Evolutionary conservation across 2,797 vertebrate genomes (phyloP), one percentile per base, ranked within the genome.

Genomic region (Staurois parvus): DNA sequence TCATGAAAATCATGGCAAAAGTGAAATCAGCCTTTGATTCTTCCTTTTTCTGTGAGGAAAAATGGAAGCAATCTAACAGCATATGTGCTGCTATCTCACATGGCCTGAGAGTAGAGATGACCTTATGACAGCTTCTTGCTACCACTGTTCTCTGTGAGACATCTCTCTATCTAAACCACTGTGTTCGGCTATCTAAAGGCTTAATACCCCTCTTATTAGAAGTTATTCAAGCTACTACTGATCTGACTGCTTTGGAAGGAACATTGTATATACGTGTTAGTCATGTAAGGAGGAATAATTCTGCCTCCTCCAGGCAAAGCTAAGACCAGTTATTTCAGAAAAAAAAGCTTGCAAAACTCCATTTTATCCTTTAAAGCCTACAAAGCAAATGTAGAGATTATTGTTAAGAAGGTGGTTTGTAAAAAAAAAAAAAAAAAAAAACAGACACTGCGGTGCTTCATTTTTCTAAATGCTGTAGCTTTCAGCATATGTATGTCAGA

Each of bases 311-410:
- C 6, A 76, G 29, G 74, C 45, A 40, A 21, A 26, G 45, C 37
- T 81, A 62, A 42, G 37, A 6, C n/a, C 32, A n/a, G 17, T 24
- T 8, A 30, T 56, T 56, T 56, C 5, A n/a, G 26, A 70, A 72
- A 40, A n/a, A 28, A 79, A 26, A 76, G 19, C 74, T 59, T 30
- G 26, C 30, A 15, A 77, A 84, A 70, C 70, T 64, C 74, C 30
- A 69, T 70, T 52, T 70, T 77, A 76, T 77, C 66, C 82, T 68
- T 40, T 42, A 28, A 30, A 42, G 64, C 59, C 45, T 48, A 37
- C 45, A 67, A 29, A 83, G 68, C 74, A 84, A 76, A 70, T 76
- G 42, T 48, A 28, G 68, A 81, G 67, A 81, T 81, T 81, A 81
- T 59, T 37, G 68, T 42, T 42, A 70, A 81, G 52, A 56, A 11